Percentiles rank a stretch among this genome's conserved stretches.
Conservation (phyloP, 2,797 vertebrate species). For the Clarias fuscus region DNA sequence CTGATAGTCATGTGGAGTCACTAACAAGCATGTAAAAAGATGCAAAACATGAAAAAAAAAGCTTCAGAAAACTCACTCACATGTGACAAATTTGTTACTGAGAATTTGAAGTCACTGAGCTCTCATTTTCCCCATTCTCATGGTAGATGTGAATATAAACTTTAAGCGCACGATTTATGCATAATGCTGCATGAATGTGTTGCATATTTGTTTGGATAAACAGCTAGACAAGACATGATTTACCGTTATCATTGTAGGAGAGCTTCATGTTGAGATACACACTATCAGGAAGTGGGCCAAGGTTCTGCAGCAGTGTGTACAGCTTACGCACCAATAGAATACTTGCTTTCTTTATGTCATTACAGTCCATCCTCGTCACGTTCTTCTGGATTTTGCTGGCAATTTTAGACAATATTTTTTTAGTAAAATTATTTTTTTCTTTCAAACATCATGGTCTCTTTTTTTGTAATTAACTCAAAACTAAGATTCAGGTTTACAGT, state of each 20-base stretch:
- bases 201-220: not conserved
- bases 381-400: constrained; percentile 58
- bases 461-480: not conserved
- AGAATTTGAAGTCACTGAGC: not conserved
- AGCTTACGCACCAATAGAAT: constrained; percentile 92
- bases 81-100: not conserved
- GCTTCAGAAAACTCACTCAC: not conserved
- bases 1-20: constrained; percentile 90
- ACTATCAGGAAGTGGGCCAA: constrained; percentile 84
- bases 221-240: constrained; percentile 2
- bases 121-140: not conserved
- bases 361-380: constrained; percentile 63
- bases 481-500: not conserved
- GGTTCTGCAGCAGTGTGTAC: constrained; percentile 91
- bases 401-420: not conserved
- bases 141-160: not conserved
- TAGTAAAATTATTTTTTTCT: not conserved
- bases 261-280: constrained; percentile 94
- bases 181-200: not conserved
- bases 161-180: not conserved
- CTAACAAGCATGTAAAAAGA: constrained; percentile 64
- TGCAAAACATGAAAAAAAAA: not conserved
- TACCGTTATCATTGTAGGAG: constrained; percentile 91
- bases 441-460: not conserved
- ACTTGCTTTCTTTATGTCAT: constrained; percentile 87